Base-by-base conservation (phyloP, 2,888 invertebrate genomes). In the Actias luna region DNA sequence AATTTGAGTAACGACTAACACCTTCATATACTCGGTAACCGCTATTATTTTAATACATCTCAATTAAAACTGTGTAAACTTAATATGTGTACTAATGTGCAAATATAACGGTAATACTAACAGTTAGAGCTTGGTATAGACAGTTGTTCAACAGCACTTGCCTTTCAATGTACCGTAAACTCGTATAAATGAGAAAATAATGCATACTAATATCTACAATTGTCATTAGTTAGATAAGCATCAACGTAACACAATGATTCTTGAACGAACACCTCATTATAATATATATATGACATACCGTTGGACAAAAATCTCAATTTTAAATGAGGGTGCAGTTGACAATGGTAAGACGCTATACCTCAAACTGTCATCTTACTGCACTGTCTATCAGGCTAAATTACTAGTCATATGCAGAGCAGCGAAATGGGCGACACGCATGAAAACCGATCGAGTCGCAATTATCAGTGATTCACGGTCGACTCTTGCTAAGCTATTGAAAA, bases 131-230 rank as follows among this genome's bases (percentile, higher is more conserved):
- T n/a, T n/a, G n/a, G n/a, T n/a, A n/a, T n/a, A n/a, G 69, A 66
- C 68, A 73, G 76, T 75, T 78, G 78, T 76, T 77, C 72, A 77
- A 76, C 79, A 74, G 73, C 71, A 70, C 71, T 71, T 69, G 70
- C 74, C 68, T 74, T 77, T 77, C 73, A 66, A 66, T 67, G 69
- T 72, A 73, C 78, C 74, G 77, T 76, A 80, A 66, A 74, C 74
- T 77, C 73, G 71, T 80, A 80, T 77, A 81, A 81, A 84, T 82
- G 79, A 83, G 86, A 82, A 86, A 88, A 82, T 82, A 79, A 77
- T 74, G 71, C 70, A 69, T 73, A 69, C 72, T 71, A 69, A 63
- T 66, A 59, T 8, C 42, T 39, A 39, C 39, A 18, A 7, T 18
- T 18, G 18, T 42, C 42, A 42, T 42, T 42, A 42, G n/a, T 42